Evolutionary conservation across 37 sponge, comb jelly and placozoan genomes (phyloP).

Genomic region (Geodia barretti): DNA sequence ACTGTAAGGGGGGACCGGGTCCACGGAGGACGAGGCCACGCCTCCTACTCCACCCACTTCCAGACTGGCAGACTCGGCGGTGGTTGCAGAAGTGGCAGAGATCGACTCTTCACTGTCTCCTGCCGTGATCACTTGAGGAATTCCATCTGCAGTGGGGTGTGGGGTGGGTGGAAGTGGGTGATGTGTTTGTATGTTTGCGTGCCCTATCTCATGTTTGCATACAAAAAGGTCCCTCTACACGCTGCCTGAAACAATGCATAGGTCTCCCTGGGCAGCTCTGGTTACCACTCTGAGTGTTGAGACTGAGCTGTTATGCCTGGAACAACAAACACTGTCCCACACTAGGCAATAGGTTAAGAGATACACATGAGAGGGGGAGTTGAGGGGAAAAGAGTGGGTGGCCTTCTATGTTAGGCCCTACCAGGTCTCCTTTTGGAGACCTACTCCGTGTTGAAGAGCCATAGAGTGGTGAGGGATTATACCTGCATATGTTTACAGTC

Average conservation of each 20-base stretch:
- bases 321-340: background rate
- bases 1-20: background rate
- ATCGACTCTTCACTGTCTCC: background rate
- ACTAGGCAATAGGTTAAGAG: too few species aligned
- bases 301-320: background rate
- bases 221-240: too few species aligned
- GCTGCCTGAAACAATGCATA: background rate
- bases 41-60: background rate
- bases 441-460: too few species aligned
- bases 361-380: too few species aligned
- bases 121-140: background rate
- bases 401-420: too few species aligned
- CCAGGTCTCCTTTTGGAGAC: too few species aligned
- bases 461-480: too few species aligned
- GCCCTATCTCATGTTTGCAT: background rate
- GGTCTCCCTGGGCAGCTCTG: background rate
- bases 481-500: background rate
- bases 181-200: slow-evolving; percentile 4
- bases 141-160: background rate
- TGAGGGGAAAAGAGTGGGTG: too few species aligned
- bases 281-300: background rate
- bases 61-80: background rate
- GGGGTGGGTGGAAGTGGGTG: background rate
- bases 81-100: too few species aligned
- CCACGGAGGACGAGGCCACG: background rate